Conservation (phyloP, 1,140 invertebrate genomes). For the Listronotus oregonensis region DNA sequence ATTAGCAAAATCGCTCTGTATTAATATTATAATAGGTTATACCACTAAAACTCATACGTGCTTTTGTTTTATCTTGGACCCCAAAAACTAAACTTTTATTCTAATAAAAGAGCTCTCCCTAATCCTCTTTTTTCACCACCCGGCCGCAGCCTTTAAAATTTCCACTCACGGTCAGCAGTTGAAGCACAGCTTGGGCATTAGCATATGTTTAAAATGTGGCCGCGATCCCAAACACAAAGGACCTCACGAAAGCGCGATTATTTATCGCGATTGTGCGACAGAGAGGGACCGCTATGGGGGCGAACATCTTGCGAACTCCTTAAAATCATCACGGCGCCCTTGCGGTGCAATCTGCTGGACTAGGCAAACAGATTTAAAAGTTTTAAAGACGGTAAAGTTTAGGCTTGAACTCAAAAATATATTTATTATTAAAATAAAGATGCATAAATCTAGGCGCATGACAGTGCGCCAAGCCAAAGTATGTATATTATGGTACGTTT, state of each 20-base stretch:
- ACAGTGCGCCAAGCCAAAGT: too few species aligned
- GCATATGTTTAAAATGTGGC: conserved; percentile 56
- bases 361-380: conserved; percentile 13
- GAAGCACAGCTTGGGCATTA: conserved; percentile 49
- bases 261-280: conserved; percentile 48
- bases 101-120: background rate
- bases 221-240: conserved; percentile 51
- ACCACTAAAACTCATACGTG: too few species aligned
- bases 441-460: too few species aligned
- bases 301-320: conserved; percentile 44
- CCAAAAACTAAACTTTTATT: too few species aligned
- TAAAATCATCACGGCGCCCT: conserved; percentile 28
- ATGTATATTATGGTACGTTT: too few species aligned
- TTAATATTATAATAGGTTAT: too few species aligned
- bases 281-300: conserved; percentile 19
- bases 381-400: background rate
- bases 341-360: conserved; percentile 27
- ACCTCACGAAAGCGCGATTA: conserved; percentile 53
- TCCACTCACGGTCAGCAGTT: conserved; percentile 47
- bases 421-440: too few species aligned
- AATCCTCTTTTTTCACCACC: conserved; percentile 24
- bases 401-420: too few species aligned
- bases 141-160: conserved; percentile 42
- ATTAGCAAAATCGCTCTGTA: too few species aligned
- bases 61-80: too few species aligned